phyloP scores from a whole-genome alignment of 2,797 vertebrate genomes.

The Leptatherina wallacei region DNA sequence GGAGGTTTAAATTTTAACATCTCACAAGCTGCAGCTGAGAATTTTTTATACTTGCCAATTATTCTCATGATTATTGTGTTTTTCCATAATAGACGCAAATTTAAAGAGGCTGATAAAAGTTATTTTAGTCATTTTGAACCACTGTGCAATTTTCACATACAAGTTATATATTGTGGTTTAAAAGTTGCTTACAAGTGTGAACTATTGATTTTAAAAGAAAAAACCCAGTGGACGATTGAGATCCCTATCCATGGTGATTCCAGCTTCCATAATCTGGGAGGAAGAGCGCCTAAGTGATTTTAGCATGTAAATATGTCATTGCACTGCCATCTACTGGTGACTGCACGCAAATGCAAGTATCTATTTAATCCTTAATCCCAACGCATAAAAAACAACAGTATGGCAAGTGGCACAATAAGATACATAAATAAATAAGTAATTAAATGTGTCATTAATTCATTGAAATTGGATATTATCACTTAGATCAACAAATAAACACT shows the following conservation, averaged over 20 bases:
- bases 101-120: background rate
- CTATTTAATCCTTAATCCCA: background rate
- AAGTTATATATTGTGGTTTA: background rate
- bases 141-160: background rate
- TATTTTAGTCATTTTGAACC: background rate
- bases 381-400: background rate
- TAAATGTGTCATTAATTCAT: no score
- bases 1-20: no score
- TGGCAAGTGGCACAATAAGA: no score
- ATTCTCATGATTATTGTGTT: no score
- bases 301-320: background rate
- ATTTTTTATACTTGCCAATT: background rate
- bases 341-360: background rate
- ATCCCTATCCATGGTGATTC: no score
- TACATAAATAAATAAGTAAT: no score
- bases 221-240: constrained; percentile 2
- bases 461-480: no score
- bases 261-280: no score
- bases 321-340: constrained; percentile 55
- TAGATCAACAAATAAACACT: no score
- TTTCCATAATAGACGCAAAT: no score
- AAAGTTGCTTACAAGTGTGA: background rate
- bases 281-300: background rate
- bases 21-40: no score
- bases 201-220: background rate